Evolutionary conservation across 2,797 vertebrate genomes (phyloP).

Genomic region (Coregonus sp.): DNA sequence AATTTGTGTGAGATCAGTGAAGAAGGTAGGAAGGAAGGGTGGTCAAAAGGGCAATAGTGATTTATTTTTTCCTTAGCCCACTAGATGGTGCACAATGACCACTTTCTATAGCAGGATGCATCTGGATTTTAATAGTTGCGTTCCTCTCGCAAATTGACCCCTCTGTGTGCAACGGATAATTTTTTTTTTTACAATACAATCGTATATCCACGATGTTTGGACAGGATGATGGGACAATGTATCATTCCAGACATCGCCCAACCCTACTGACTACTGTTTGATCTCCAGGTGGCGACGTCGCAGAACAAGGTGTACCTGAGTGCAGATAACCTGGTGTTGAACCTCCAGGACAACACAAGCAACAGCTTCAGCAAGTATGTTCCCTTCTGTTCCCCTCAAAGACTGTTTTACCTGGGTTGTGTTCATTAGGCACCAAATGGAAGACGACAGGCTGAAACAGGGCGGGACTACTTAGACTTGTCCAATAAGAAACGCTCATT

Average conservation of each 20-base stretch:
- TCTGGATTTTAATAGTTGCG: neutral
- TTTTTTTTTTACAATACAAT: no score
- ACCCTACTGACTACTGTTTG: constrained; percentile 2
- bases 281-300: constrained; percentile 81
- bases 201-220: no score
- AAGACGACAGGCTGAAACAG: neutral
- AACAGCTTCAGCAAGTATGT: constrained; percentile 80
- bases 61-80: neutral
- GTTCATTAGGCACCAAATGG: neutral
- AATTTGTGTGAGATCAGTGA: neutral
- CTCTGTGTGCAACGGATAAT: no score
- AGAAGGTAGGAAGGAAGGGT: neutral
- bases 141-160: no score
- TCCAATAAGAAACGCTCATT: neutral
- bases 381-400: neutral
- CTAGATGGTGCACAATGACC: neutral
- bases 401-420: neutral
- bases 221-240: no score
- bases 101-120: neutral
- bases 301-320: constrained; percentile 92
- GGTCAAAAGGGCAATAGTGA: neutral
- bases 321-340: constrained; percentile 88
- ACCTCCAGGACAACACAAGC: constrained; percentile 82
- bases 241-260: no score
- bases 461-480: neutral